Conservation (phyloP, 1,140 invertebrate species). For the Phymastichus coffea region DNA sequence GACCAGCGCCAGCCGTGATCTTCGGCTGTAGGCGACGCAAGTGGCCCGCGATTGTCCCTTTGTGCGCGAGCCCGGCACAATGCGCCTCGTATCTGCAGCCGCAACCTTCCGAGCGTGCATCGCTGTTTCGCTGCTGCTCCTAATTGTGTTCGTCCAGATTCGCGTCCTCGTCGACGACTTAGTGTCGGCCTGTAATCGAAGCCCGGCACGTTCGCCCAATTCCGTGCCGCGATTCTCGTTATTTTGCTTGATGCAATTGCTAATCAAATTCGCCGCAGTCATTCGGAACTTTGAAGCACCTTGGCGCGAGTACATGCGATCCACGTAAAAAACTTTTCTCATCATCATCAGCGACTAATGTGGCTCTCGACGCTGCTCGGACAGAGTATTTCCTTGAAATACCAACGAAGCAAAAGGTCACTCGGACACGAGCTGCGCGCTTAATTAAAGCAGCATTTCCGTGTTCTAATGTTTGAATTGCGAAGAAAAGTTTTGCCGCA, state of each 20-base stretch:
- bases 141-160: not conserved
- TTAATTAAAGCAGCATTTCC: not conserved
- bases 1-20: not conserved
- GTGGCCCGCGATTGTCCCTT: constrained; percentile 23
- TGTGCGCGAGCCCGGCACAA: not conserved
- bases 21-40: not conserved
- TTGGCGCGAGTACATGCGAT: too few species aligned
- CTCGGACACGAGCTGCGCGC: not conserved
- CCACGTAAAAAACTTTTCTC: too few species aligned
- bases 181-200: too few species aligned
- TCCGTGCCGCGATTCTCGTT: not conserved
- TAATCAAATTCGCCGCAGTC: too few species aligned
- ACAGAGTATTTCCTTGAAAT: too few species aligned
- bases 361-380: too few species aligned
- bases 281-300: too few species aligned
- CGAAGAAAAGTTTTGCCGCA: too few species aligned
- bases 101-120: not conserved
- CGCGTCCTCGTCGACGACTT: not conserved
- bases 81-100: not conserved
- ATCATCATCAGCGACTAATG: too few species aligned
- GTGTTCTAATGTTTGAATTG: not conserved
- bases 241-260: too few species aligned
- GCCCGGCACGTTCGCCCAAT: not conserved
- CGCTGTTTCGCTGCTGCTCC: not conserved
- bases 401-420: too few species aligned